Evolutionary conservation across 1,140 invertebrate species (phyloP), one percentile per base, ranked within the genome.

Genomic region (Ostrea denselamellosa): DNA sequence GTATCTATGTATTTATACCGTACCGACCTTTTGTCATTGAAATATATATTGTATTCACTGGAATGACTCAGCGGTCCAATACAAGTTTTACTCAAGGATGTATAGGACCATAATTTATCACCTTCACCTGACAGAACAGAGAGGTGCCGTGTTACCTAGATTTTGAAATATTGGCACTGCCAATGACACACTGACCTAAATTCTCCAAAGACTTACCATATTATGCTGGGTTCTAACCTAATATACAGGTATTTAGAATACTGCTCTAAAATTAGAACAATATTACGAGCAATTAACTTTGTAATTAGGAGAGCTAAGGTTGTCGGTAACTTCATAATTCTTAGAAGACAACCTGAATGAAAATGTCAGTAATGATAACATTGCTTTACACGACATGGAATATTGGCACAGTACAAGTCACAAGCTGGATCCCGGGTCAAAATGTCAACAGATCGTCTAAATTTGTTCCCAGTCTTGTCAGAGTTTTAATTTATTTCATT

Each of bases 11-110:
- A n/a, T 44, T 44, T 44, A 2, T 44, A 44, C 34, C 14, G n/a
- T n/a, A 77, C 25, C 28, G 68, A 77, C 68, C 22, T 25, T 22
- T 77, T 77, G 68, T 77, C 68, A 22, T 77, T 77, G 68, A 77
- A 77, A 77, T 77, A 14, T 34, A 28, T 25, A 34, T 77, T 77
- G 22, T 25, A 77, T 28, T 77, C 68, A 77, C 8, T 28, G 28
- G 25, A 22, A 34, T 17, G 28, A 34, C 22, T 28, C 65, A 25
- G 9, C 54, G 1, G 9, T 12, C 9, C 9, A 8, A 22, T 68
- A 68, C 22, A 7, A 68, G 9, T 10, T 77, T 28, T 77, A 12
- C 25, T 77, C 68, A 28, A 25, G 68, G 25, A 77, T 77, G 25
- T 77, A 62, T 62, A n/a, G 19, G 56, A 62, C 10, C 68, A 77